Evolutionary conservation across 2,113 vertebrate genomes (phyloP), one percentile per base, ranked within the genome.

Genomic region (Pithys albifrons): DNA sequence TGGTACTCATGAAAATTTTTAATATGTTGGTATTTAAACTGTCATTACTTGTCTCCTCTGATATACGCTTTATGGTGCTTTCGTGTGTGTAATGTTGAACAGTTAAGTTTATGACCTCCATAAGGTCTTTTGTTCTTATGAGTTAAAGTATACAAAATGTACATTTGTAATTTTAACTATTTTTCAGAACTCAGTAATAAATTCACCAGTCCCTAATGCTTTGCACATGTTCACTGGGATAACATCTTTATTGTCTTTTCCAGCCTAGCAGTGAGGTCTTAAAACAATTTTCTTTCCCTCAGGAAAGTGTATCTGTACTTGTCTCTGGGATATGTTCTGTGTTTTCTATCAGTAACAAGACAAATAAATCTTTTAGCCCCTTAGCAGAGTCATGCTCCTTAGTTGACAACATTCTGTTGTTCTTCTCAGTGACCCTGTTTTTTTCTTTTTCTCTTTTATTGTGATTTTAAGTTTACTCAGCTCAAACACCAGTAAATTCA

Each of bases 381-480:
- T 82, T n/a, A 35, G 19, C 41, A 88, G 91, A 95, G 79, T 48
- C 28, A 91, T 78, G 37, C 20, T 73, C 20, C 72, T 69, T 57
- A 70, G 45, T 35, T 80, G 33, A 18, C 20, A 67, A 4, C 7
- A 10, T 84, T 62, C 37, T 64, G 15, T 33, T 41, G 3, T 48
- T 86, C 28, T 39, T 37, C 66, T 35, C 51, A 65, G 12, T n/a
- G 27, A 83, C 29, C 6, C 58, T 65, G 18, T 6, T 48, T 58
- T 58, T 85, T 72, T 5, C 3, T 75, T 84, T 73, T 80, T 45
- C 31, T 54, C 7, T 59, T 85, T 51, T 52, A 78, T 11, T 91
- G 24, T 8, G 28, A 61, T 52, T 39, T 73, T 29, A 52, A 52
- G 39, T 61, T 43, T 80, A 64, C 8, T 77, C 46, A 43, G 9